Base-by-base conservation (phyloP, 2,797 vertebrate genomes). In the Hippopotamyrus pictus region DNA sequence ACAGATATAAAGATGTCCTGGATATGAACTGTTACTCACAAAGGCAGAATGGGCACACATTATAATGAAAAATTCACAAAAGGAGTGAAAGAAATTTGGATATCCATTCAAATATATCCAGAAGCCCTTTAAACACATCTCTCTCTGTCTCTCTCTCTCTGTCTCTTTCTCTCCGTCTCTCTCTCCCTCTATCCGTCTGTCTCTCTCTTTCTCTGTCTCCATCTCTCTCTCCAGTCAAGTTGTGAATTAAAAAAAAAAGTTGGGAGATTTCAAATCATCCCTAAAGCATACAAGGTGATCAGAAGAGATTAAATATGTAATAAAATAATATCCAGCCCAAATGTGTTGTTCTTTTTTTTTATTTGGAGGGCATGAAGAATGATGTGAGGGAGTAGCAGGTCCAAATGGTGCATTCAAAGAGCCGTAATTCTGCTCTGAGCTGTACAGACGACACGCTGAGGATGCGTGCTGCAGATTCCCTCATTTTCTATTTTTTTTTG, bases 401-500 rank as follows among this genome's bases (percentile, higher is more conserved):
- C 50, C 22, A 37, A 25, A 41, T 8, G 12, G 25, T 33, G 14
- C 29, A 19, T 79, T 44, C 50, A 87, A 19, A 59, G 29, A 59
- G 53, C 51, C 17, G 33, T 11, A 6, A 51, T 50, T 29, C 25
- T 9, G 50, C 50, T 86, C 22, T 12, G 9, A 86, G 48, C 22
- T 41, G 8, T 53, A 41, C 53, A 87, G 51, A 50, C 4, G 29
- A 41, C 50, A 41, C 7, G 12, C 50, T 29, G 25, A 19, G 7
- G 6, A 19, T 57, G 53, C 85, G 1, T 41, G 17, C 29, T 59
- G 53, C 25, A 57, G 51, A 87, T 11, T 37, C 3, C 11, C 51
- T 59, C 86, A 44, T 91, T 86, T 89, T 41, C 69, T 11, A 5
- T 51, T 90, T 93, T 90, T 92, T 92, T 87, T 91, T 89, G 92